Evolutionary conservation across 2,113 vertebrate genomes (phyloP).

Genomic region (Dicerorhinus sumatrensis): DNA sequence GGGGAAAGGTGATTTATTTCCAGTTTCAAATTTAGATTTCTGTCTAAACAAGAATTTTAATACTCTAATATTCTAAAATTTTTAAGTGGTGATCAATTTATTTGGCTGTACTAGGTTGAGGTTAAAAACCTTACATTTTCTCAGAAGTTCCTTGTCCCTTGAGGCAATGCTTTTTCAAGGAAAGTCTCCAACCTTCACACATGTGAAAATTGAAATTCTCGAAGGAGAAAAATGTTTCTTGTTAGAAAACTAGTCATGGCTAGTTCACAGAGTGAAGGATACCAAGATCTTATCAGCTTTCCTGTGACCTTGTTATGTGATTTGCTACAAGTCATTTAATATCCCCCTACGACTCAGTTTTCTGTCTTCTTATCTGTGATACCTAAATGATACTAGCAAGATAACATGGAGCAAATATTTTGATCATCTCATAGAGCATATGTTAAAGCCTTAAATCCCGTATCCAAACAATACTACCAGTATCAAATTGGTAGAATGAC

Average conservation of each 20-base stretch:
- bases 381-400: constrained; percentile 9
- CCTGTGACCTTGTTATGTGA: background rate
- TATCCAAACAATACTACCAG: background rate
- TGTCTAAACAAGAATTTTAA: constrained; percentile 34
- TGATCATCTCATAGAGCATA: background rate
- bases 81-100: constrained; percentile 13
- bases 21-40: constrained; percentile 39
- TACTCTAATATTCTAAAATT: background rate
- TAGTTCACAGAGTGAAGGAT: constrained; percentile 9
- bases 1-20: background rate
- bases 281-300: constrained; percentile 32
- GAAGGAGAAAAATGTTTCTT: constrained; percentile 48
- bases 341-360: background rate
- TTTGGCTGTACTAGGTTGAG: background rate
- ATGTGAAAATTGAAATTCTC: constrained; percentile 51
- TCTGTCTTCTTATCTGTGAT: background rate
- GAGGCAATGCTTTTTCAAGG: constrained; percentile 1
- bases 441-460: background rate
- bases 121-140: constrained; percentile 52
- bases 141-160: background rate
- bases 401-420: constrained; percentile 4
- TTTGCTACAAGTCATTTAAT: constrained; percentile 32
- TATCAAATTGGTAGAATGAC: background rate
- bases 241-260: constrained; percentile 39
- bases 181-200: constrained; percentile 29